A percentile compares a stretch with the other conserved stretches of the same genome.
Conservation (phyloP, 2,113 vertebrate genomes). For the Nerophis ophidion region DNA sequence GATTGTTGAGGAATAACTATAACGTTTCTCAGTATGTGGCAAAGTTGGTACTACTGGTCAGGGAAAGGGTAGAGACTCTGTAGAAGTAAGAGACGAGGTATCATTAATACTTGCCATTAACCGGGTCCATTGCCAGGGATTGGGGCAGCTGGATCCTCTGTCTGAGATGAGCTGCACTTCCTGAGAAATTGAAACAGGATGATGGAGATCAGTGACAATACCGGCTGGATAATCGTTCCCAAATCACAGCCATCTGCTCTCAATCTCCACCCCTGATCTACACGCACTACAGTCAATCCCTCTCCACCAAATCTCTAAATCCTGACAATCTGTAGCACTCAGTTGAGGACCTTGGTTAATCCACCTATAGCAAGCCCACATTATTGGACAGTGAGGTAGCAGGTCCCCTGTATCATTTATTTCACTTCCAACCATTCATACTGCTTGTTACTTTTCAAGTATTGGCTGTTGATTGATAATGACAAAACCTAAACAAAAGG, state of each 20-base stretch:
- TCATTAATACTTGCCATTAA: conserved; percentile 64
- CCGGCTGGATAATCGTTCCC: conserved; percentile 66
- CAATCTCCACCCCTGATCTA: conserved; percentile 70
- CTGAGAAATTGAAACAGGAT: conserved; percentile 69
- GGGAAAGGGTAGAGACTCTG: conserved; percentile 6
- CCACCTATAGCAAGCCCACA: conserved; percentile 55
- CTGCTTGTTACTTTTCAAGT: neutral
- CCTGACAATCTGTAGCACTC: conserved; percentile 66
- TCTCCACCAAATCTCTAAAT: conserved; percentile 77
- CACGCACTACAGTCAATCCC: conserved; percentile 62
- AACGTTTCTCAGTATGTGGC: neutral
- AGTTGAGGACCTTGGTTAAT: conserved; percentile 62
- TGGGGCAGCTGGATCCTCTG: conserved; percentile 51
- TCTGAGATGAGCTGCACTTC: conserved; percentile 60
- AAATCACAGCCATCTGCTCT: conserved; percentile 78
- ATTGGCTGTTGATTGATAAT: neutral
- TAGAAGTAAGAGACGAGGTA: conserved; percentile 20
- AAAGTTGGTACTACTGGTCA: conserved; percentile 9
- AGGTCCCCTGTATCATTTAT: conserved; percentile 24
- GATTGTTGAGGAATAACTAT: conserved; percentile 6
- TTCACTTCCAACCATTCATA: conserved; percentile 18
- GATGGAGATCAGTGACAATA: conserved; percentile 70
- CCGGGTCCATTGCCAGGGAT: conserved; percentile 51
- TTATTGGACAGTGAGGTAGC: conserved; percentile 57
- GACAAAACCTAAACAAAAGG: neutral